phyloP scores from a whole-genome alignment of 64 coral and sea anemone species.

The Montipora foliosa region DNA sequence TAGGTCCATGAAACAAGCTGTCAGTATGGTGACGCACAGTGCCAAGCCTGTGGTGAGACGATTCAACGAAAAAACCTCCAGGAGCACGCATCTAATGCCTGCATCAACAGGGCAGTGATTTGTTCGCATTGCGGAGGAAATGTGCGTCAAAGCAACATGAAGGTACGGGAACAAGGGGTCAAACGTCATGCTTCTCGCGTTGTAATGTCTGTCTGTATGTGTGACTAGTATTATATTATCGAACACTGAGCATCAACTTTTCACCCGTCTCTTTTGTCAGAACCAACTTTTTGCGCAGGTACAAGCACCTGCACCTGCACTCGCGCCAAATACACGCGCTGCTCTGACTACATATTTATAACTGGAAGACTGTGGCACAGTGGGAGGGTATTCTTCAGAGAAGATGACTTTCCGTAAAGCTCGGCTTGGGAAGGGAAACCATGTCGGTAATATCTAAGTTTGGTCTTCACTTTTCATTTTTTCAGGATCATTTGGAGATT shows the following conservation, averaged over 20 bases:
- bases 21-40: constrained; percentile 5
- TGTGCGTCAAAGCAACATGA: constrained; percentile 12
- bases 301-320: no score
- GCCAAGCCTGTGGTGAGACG: constrained; percentile 26
- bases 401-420: no score
- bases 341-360: no score
- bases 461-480: background rate
- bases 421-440: background rate
- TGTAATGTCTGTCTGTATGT: no score
- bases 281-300: no score
- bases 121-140: constrained; percentile 27
- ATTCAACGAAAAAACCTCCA: constrained; percentile 1
- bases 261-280: no score
- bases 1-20: constrained; percentile 28
- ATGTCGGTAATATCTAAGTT: background rate
- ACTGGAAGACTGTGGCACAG: no score
- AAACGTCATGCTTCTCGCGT: background rate
- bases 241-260: no score
- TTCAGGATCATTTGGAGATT: no score
- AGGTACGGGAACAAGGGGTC: background rate
- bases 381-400: background rate
- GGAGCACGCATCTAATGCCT: background rate
- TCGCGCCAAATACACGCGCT: no score
- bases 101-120: constrained; percentile 3
- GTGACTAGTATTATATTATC: no score